Conservation (phyloP, 2,113 vertebrate genomes). For the Mesitornis unicolor region DNA sequence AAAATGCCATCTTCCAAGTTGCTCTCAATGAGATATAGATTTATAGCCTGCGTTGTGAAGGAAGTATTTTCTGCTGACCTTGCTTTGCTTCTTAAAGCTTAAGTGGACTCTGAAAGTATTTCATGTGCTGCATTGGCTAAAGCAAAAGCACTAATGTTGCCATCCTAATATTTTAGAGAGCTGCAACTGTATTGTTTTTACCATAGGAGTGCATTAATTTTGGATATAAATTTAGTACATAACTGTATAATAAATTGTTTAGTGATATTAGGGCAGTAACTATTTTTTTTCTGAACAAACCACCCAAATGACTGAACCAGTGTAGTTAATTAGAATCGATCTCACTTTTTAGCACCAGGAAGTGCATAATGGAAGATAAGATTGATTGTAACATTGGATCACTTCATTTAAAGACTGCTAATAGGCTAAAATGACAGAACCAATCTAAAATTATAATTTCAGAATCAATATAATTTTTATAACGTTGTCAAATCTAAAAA, state of each 20-base stretch:
- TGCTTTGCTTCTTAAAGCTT: slow-evolving; percentile 1
- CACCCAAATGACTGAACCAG: slow-evolving; percentile 57
- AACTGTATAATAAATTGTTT: slow-evolving; percentile 45
- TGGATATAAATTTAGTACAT: background rate
- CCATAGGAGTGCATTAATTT: background rate
- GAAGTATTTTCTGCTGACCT: background rate
- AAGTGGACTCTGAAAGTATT: background rate
- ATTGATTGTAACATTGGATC: slow-evolving; percentile 71
- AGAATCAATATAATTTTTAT: slow-evolving; percentile 73
- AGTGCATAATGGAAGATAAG: slow-evolving; percentile 71
- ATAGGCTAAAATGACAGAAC: slow-evolving; percentile 70
- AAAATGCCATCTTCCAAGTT: background rate
- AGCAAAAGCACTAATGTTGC: background rate
- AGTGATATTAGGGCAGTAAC: slow-evolving; percentile 19
- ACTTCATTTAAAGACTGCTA: slow-evolving; percentile 74
- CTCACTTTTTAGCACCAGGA: slow-evolving; percentile 70
- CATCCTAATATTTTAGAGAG: background rate
- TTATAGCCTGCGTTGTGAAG: background rate
- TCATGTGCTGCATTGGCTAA: background rate
- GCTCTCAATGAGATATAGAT: background rate
- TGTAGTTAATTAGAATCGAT: slow-evolving; percentile 72
- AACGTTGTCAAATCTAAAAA: slow-evolving; percentile 68
- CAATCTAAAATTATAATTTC: slow-evolving; percentile 75
- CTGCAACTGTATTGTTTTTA: background rate
- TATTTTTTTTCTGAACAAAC: slow-evolving; percentile 13